Conservation (phyloP, 2,797 vertebrate species). For the Paguma larvata region DNA sequence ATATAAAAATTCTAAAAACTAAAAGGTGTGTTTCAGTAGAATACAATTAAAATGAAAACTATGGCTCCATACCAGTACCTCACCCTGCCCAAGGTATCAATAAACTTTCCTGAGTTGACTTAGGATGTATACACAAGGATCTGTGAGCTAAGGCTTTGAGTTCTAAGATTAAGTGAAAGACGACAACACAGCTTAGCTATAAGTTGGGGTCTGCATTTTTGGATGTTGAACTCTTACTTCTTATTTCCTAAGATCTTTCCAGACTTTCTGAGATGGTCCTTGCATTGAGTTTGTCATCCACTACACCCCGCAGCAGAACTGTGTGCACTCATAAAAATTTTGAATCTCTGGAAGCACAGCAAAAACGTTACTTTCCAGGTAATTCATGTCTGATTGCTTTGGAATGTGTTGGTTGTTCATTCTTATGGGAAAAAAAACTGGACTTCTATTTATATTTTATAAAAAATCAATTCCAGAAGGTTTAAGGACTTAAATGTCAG, state of each 20-base stretch:
- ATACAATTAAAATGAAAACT: not conserved
- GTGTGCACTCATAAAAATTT: slow-evolving; percentile 75
- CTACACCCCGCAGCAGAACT: slow-evolving; percentile 71
- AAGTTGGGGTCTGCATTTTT: not conserved
- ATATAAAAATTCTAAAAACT: not conserved
- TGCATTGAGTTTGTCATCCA: slow-evolving; percentile 29
- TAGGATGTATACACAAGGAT: not conserved
- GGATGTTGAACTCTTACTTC: not conserved
- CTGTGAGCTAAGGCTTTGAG: not conserved
- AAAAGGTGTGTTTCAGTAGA: not conserved
- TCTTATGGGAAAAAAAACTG: not conserved
- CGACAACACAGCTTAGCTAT: not conserved
- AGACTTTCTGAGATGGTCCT: not conserved
- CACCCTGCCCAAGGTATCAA: not conserved
- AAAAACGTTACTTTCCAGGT: slow-evolving; percentile 77
- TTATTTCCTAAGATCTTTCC: slow-evolving; percentile 53
- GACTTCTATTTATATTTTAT: not conserved
- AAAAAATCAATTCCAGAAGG: not conserved
- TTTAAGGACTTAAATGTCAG: not conserved
- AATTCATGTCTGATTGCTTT: slow-evolving; percentile 10
- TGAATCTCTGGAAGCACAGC: slow-evolving; percentile 19
- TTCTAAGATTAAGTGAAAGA: not conserved
- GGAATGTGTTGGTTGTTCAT: not conserved
- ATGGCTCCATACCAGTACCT: not conserved
- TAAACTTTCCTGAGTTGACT: not conserved